Conservation (phyloP, 2,113 vertebrate genomes). For the Petrocephalus zakoni region DNA sequence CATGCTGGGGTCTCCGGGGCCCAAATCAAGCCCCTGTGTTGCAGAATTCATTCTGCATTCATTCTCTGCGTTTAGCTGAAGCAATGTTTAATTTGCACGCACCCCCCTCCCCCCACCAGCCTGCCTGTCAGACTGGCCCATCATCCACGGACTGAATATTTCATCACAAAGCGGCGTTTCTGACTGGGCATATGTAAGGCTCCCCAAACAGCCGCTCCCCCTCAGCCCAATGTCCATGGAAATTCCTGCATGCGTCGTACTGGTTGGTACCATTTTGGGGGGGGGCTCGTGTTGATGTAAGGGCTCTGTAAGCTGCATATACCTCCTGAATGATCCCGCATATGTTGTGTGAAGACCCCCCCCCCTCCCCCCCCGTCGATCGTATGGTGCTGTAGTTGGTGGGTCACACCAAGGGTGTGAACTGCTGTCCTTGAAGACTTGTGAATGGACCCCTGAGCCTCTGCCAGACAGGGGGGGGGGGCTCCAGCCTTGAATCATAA, state of each 20-base stretch:
- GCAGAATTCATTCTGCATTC: background rate
- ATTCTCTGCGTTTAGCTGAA: background rate
- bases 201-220: background rate
- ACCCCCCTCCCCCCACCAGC: background rate
- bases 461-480: background rate
- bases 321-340: background rate
- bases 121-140: background rate
- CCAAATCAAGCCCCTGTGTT: conserved; percentile 20
- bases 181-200: background rate
- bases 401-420: background rate
- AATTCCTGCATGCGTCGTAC: background rate
- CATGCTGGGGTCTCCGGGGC: background rate
- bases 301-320: background rate
- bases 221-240: background rate
- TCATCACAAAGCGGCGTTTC: background rate
- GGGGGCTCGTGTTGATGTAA: background rate
- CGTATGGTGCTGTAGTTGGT: background rate
- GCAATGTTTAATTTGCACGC: background rate
- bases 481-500: background rate
- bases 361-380: background rate
- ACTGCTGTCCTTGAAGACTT: background rate
- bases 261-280: background rate
- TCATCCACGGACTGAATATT: background rate
- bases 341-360: background rate
- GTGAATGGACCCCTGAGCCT: background rate